Evolutionary conservation across 2,797 vertebrate genomes (phyloP).

Genomic region (Spinus pinus): DNA sequence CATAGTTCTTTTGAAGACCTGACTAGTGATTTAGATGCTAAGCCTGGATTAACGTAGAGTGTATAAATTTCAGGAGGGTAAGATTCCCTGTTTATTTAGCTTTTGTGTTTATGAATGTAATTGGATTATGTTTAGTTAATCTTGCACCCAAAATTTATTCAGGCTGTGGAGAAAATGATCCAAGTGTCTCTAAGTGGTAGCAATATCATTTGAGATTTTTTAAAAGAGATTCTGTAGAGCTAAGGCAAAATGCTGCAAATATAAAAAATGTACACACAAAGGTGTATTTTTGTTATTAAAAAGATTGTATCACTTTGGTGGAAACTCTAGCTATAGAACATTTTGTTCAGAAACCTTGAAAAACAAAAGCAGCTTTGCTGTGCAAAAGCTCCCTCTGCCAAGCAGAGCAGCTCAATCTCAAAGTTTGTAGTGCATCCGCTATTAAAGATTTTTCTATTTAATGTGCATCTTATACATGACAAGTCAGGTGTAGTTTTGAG

Average conservation of each 20-base stretch:
- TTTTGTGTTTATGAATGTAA: background rate
- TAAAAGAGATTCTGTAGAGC: background rate
- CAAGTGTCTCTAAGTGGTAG: background rate
- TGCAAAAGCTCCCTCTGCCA: background rate
- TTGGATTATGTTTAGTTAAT: background rate
- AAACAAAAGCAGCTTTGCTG: background rate
- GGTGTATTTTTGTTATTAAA: background rate
- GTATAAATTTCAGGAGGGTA: background rate
- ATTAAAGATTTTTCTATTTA: background rate
- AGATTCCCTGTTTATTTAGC: background rate
- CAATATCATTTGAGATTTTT: background rate
- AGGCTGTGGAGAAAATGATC: background rate
- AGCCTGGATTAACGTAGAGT: background rate
- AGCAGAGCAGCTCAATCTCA: background rate
- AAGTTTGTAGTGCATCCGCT: background rate
- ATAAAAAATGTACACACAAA: background rate
- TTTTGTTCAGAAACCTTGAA: background rate
- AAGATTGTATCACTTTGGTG: background rate
- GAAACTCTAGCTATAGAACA: background rate
- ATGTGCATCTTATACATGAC: background rate
- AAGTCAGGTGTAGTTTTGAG: background rate
- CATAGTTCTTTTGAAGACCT: background rate
- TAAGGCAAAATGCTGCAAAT: background rate
- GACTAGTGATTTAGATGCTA: background rate
- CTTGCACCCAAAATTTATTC: background rate